A percentile compares a stretch with the other conserved stretches of the same genome.
Conservation (phyloP, 2,888 invertebrate species). For the Xestobium rufovillosum region DNA sequence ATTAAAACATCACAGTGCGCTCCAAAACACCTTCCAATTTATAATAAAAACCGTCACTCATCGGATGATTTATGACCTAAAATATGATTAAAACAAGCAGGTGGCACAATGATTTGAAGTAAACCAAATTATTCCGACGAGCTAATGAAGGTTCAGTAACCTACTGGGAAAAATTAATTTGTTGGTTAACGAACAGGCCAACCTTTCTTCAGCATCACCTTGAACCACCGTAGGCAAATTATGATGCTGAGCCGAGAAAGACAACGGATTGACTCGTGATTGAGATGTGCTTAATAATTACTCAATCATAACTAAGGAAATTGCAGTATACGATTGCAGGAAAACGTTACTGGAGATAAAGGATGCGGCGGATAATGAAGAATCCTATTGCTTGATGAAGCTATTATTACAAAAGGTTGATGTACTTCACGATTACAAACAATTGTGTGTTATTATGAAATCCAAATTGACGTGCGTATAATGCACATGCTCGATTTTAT, state of each 20-base stretch:
- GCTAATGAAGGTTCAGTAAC: too few species aligned
- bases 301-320: conserved; percentile 27
- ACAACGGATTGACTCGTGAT: conserved; percentile 24
- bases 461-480: too few species aligned
- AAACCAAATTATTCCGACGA: too few species aligned
- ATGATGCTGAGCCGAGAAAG: conserved; percentile 13
- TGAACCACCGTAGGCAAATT: conserved; percentile 15
- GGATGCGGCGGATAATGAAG: background rate
- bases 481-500: too few species aligned
- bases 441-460: too few species aligned
- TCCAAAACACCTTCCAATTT: conserved; percentile 14
- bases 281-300: conserved; percentile 33
- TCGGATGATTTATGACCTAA: conserved; percentile 24
- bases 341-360: conserved; percentile 5
- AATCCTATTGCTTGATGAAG: background rate
- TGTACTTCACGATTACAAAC: too few species aligned
- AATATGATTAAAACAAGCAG: conserved; percentile 25
- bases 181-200: too few species aligned
- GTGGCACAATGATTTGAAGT: too few species aligned
- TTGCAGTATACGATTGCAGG: conserved; percentile 13
- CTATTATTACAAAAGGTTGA: conserved; percentile 1
- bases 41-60: conserved; percentile 25
- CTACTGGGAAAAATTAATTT: too few species aligned
- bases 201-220: too few species aligned
- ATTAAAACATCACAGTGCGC: conserved; percentile 11